phyloP scores from a whole-genome alignment of 2,888 invertebrate genomes.

The Microctonus hyperodae region DNA sequence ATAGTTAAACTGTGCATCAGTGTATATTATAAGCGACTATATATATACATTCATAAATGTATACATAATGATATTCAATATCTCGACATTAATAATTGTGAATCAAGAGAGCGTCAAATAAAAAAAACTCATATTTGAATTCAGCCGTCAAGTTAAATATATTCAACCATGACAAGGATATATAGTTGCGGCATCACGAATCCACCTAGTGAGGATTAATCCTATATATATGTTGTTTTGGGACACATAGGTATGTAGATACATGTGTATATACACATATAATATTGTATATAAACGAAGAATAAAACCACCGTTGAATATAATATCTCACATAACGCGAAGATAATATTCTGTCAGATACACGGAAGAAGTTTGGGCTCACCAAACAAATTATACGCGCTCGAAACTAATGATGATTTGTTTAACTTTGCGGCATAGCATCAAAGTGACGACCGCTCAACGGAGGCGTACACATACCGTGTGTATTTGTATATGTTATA shows the following conservation, averaged over 20 bases:
- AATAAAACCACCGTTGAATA: constrained; percentile 9
- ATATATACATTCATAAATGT: constrained; percentile 5
- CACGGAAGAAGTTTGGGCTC: constrained; percentile 38
- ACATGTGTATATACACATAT: no score
- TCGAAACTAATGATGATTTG: constrained; percentile 46
- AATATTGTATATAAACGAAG: constrained; percentile 16
- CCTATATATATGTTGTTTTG: neutral
- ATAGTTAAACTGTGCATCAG: neutral
- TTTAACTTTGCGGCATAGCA: constrained; percentile 42
- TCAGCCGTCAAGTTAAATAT: constrained; percentile 12
- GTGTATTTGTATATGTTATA: neutral
- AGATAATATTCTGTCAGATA: constrained; percentile 20
- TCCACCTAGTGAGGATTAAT: constrained; percentile 15
- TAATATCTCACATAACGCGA: constrained; percentile 10
- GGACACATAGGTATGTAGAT: neutral
- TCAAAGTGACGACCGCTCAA: constrained; percentile 33
- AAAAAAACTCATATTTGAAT: constrained; percentile 11
- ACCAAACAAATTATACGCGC: constrained; percentile 45
- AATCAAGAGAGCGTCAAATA: constrained; percentile 17
- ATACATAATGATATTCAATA: constrained; percentile 29
- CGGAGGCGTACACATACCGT: constrained; percentile 24
- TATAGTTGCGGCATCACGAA: constrained; percentile 13
- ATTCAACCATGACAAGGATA: constrained; percentile 21
- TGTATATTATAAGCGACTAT: no score
- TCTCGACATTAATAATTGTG: constrained; percentile 23